Base-by-base conservation (phyloP, 1,140 invertebrate genomes). In the Parasteatoda tepidariorum region DNA sequence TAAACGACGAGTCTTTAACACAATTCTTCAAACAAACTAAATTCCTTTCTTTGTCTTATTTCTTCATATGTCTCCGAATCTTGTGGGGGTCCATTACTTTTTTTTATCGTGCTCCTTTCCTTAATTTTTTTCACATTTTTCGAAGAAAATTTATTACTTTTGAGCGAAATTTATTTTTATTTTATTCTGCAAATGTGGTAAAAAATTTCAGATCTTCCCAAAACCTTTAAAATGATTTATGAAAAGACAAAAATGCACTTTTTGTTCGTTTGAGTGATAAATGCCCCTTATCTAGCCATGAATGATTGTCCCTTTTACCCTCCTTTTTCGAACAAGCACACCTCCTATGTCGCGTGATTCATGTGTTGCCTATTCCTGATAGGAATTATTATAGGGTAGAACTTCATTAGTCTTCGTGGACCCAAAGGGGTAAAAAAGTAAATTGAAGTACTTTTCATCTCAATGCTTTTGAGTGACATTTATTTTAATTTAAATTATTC, bases 401-500 rank as follows among this genome's bases (percentile, higher is more conserved):
- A 31, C 13, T 33, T 33, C 62, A 66, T 66, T 66, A 33, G 24
- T 41, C 22, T 22, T 33, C 33, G 24, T 13, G 70, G 41, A 26
- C 54, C 70, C 70, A 73, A 59, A 73, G 70, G 70, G 70, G 48
- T 73, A 57, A 48, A n/a, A 31, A 28, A 28, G 26, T 26, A 18
- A 73, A 73, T 73, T 73, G 55, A 73, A 41, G 54, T 48, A n/a
- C 28, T 30, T 57, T 34, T 57, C 54, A 15, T 31, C 28, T 18
- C 30, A 33, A 9, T 4, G 28, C 30, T 57, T 30, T 9, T 41
- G 28, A 33, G 18, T 13, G 54, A 73, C 31, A 57, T 73, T 73
- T 73, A 73, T 73, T 73, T 73, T 33, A 41, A 73, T 73, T 73
- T 57, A 57, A 73, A 73, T 73, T 54, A 73, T 57, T 22, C 70